Evolutionary conservation across 30 jellyfish, hydroid and myxozoan species (phyloP).

Genomic region (Cassiopea xamachana): DNA sequence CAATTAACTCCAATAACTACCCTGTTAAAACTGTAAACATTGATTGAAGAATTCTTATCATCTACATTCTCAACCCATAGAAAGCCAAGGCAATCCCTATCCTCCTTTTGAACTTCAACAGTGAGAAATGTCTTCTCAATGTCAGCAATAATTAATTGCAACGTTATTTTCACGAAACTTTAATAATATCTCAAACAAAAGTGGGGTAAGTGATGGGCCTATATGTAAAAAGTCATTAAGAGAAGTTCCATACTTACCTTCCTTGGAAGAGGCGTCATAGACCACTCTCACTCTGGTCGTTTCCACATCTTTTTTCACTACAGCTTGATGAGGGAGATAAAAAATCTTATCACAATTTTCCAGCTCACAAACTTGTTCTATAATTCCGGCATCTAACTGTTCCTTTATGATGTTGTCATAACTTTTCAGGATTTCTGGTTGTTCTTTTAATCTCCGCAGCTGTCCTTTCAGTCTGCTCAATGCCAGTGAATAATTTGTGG

Average conservation of each 20-base stretch:
- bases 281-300: constrained; percentile 56
- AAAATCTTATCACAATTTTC: not conserved
- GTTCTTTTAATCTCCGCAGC: constrained; percentile 4
- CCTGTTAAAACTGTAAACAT: constrained; percentile 6
- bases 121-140: constrained; percentile 55
- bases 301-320: constrained; percentile 38
- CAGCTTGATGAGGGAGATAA: constrained; percentile 57
- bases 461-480: constrained; percentile 24
- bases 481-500: constrained; percentile 21
- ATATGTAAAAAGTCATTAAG: constrained; percentile 57
- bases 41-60: constrained; percentile 18
- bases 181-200: constrained; percentile 42
- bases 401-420: constrained; percentile 1
- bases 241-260: constrained; percentile 24
- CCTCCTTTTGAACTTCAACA: constrained; percentile 22
- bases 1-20: constrained; percentile 22
- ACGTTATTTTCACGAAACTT: constrained; percentile 6
- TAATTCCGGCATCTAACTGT: constrained; percentile 3
- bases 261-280: constrained; percentile 45
- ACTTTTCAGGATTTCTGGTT: not conserved
- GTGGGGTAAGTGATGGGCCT: constrained; percentile 57
- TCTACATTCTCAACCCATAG: constrained; percentile 39
- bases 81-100: constrained; percentile 59
- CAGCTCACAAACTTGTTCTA: constrained; percentile 16
- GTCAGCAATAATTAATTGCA: constrained; percentile 25